phyloP scores from a whole-genome alignment of 2,888 invertebrate species.

The Rutpela maculata region DNA sequence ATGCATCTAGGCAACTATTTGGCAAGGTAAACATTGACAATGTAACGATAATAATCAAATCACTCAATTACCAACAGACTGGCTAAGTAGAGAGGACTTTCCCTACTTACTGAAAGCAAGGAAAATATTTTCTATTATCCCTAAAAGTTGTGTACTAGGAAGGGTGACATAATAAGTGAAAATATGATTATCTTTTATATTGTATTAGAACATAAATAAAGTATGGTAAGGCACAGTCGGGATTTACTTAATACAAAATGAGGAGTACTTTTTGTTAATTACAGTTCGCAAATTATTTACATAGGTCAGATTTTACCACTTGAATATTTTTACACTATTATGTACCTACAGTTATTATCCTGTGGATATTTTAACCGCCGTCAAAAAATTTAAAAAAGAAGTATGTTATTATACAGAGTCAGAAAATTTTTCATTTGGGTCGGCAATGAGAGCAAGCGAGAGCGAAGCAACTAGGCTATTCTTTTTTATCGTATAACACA shows the following conservation, averaged over 20 bases:
- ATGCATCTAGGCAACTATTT: conserved; percentile 7
- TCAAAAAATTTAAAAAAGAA: too few relatives aligned
- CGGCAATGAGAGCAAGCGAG: too few relatives aligned
- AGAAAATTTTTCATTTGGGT: too few relatives aligned
- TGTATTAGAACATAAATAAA: neutral
- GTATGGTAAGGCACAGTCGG: neutral
- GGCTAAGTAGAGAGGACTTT: conserved; percentile 24
- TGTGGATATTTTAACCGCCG: too few relatives aligned
- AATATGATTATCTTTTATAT: conserved; percentile 24
- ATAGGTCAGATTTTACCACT: too few relatives aligned
- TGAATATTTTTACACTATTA: too few relatives aligned
- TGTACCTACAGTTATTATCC: too few relatives aligned
- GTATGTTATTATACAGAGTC: too few relatives aligned
- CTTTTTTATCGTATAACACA: too few relatives aligned
- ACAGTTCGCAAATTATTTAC: too few relatives aligned
- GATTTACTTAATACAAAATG: neutral
- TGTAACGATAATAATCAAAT: conserved; percentile 36
- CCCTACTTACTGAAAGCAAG: conserved; percentile 29
- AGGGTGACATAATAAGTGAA: conserved; percentile 4
- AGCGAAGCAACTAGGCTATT: too few relatives aligned
- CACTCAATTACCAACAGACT: conserved; percentile 12
- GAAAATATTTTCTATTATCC: conserved; percentile 23
- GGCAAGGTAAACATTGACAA: conserved; percentile 23
- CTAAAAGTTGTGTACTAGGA: conserved; percentile 4
- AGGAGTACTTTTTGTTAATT: too few relatives aligned